Evolutionary conservation across 2,888 invertebrate species (phyloP), one percentile per base, ranked within the genome.

Genomic region (Drosophila niveifrons): DNA sequence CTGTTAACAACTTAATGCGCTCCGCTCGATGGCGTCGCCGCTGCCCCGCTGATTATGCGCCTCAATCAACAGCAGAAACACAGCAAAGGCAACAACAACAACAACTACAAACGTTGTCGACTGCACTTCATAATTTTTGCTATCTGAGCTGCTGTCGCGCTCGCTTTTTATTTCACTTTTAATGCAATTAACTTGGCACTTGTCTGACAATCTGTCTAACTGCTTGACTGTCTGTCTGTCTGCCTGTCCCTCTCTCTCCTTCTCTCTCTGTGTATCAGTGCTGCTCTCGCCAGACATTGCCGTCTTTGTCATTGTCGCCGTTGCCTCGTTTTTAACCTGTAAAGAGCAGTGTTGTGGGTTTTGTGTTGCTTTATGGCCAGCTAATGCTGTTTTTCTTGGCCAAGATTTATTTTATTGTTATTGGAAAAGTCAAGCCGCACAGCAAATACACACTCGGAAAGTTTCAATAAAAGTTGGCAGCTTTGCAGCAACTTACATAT

Each of bases 1-100:
- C 85, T 90, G 89, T 90, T 88, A 88, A 88, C 88, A 90, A 88
- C 89, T 88, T 89, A 85, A 88, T 90, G 88, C 81, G 83, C 81
- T 89, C 69, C 81, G 83, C 81, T 89, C 69, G 72, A 72, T 72
- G 86, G 79, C 84, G 72, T 71, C 69, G 57, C 6, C 23, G 23
- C 6, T 23, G 23, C 70, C 64, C 61, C 68, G 71, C 89, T 87
- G 83, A 83, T 83, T 88, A 83, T 88, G 89, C 87, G 83, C 83
- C 84, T 88, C 83, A 83, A 83, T 83, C 83, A 88, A 82, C 82
- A 73, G 84, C 51, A 80, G 70, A 47, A 68, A 66, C 23, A 23
- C 0, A 23, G 11, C 69, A 63, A 41, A 46, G 43, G 11, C 65
- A 67, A 46, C 48, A 67, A 15, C 56, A 53, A 11, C 67, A 59